Evolutionary conservation across 2,888 invertebrate species (phyloP).

Genomic region (Metellina segmentata): DNA sequence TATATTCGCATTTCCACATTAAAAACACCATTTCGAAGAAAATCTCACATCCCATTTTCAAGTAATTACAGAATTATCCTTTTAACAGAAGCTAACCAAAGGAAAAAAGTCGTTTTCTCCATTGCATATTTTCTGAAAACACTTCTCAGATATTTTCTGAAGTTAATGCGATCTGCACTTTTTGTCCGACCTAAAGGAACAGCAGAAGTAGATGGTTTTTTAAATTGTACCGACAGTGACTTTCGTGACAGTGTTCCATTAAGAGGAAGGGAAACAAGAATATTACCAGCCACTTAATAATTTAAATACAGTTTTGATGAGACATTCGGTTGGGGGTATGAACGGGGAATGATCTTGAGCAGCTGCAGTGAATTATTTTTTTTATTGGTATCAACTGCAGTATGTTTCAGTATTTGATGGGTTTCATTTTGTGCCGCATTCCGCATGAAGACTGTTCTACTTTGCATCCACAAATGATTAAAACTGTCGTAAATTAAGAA

Average conservation of each 20-base stretch:
- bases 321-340: neutral
- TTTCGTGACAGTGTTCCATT: conserved; percentile 27
- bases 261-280: conserved; percentile 29
- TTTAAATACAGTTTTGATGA: conserved; percentile 52
- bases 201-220: conserved; percentile 9
- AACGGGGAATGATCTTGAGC: conserved; percentile 4
- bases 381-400: neutral
- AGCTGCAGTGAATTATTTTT: conserved; percentile 16
- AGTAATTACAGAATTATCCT: too few species aligned
- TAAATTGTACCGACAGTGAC: conserved; percentile 3
- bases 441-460: neutral
- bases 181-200: neutral
- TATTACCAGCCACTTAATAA: conserved; percentile 52
- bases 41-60: too few species aligned
- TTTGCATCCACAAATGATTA: neutral
- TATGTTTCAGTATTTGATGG: neutral
- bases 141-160: too few species aligned
- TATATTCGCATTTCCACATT: too few species aligned
- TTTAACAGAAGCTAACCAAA: too few species aligned
- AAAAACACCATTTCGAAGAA: too few species aligned
- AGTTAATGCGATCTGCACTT: neutral
- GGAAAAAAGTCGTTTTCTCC: too few species aligned
- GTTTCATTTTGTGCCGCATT: neutral
- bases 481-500: neutral
- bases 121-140: too few species aligned